Conservation (phyloP, 37 sponge, comb jelly and placozoan species). For the Chondrosia reniformis region DNA sequence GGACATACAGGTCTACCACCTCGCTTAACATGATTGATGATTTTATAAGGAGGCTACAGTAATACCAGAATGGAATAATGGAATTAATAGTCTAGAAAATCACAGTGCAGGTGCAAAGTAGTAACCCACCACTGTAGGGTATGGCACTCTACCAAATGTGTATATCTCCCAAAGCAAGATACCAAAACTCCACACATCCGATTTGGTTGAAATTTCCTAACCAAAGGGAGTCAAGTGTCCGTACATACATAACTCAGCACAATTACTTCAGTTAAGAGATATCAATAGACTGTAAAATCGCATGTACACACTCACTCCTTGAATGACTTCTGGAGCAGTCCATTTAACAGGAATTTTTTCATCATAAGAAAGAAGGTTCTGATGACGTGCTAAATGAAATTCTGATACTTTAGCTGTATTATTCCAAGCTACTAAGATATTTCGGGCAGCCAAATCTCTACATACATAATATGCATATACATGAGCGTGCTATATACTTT, state of each 20-base stretch:
- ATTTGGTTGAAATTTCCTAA: constrained; percentile 61
- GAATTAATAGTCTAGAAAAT: not conserved
- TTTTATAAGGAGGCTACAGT: constrained; percentile 32
- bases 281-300: too few relatives aligned
- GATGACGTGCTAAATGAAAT: constrained; percentile 25
- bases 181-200: constrained; percentile 68
- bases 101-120: too few relatives aligned
- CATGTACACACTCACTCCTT: not conserved
- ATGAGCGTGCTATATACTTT: not conserved
- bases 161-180: constrained; percentile 74
- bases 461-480: not conserved
- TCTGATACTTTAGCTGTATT: constrained; percentile 72
- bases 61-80: not conserved
- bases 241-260: not conserved
- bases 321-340: constrained; percentile 39
- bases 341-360: constrained; percentile 31
- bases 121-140: constrained; percentile 44
- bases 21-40: constrained; percentile 26
- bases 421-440: constrained; percentile 82
- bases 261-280: not conserved
- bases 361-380: not conserved
- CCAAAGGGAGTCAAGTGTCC: not conserved
- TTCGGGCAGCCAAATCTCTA: constrained; percentile 89
- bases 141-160: constrained; percentile 79
- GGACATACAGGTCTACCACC: constrained; percentile 55